phyloP scores from a whole-genome alignment of 2,888 invertebrate species.

The Trichogramma evanescens region DNA sequence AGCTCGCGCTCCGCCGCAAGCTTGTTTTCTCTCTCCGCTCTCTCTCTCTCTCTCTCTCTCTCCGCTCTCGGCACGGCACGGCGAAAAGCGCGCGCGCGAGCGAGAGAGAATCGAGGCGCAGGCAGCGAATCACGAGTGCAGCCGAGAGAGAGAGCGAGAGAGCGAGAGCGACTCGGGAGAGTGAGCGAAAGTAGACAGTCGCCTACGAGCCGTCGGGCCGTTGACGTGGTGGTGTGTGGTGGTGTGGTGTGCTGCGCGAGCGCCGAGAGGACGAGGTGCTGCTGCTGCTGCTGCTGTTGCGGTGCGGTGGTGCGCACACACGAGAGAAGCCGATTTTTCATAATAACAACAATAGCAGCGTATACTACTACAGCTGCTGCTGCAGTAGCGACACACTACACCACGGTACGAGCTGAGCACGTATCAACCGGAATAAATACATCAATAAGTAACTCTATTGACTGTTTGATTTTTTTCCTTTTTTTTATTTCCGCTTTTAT shows the following conservation, averaged over 20 bases:
- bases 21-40: too few species aligned
- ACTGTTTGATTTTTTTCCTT: too few species aligned
- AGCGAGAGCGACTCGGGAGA: conserved; percentile 21
- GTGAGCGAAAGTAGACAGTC: conserved; percentile 31
- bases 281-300: neutral
- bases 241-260: conserved; percentile 12
- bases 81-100: neutral
- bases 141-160: conserved; percentile 16
- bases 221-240: conserved; percentile 23
- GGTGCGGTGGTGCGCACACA: neutral
- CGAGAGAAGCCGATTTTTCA: too few species aligned
- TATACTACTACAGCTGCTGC: too few species aligned
- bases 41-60: too few species aligned
- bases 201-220: conserved; percentile 41
- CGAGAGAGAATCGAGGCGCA: conserved; percentile 11
- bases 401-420: too few species aligned
- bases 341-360: too few species aligned
- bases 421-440: too few species aligned
- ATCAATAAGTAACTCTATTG: too few species aligned
- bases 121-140: conserved; percentile 28
- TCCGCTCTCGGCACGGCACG: neutral
- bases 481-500: too few species aligned
- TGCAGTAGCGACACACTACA: too few species aligned
- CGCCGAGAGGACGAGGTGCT: conserved; percentile 23
- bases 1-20: too few species aligned